Evolutionary conservation across 2,797 vertebrate species (phyloP), one percentile per base, ranked within the genome.

Genomic region (Crax fasciolata): DNA sequence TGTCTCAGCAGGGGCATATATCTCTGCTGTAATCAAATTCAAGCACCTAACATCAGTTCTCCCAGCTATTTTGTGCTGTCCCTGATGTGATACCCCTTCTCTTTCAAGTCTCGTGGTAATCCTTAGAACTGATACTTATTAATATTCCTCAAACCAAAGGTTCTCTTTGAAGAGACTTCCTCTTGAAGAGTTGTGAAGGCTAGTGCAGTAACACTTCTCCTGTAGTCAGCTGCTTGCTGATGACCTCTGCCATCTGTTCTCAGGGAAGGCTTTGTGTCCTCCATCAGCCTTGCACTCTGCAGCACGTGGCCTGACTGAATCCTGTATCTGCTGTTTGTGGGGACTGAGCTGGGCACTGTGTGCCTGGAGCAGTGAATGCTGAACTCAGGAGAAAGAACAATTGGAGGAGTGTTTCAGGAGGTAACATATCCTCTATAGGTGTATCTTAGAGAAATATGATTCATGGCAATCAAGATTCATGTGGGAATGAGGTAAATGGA

Each of bases 111-210:
- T 67, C 30, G 21, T 3, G 25, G 10, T n/a, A 81, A 81, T 86
- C 59, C 30, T 54, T 23, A 68, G n/a, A 89, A 71, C 43, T 76
- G 41, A 6, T 67, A 17, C 79, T 86, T 78, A 63, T 54, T 74
- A 14, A 43, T 54, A 1, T 73, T 86, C 89, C 44, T 92, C 27
- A 88, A 93, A 44, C 30, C 38, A 74, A 49, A 90, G 78, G 11
- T 91, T 93, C 81, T 32, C 51, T 90, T 91, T 65, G 71, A 41
- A 90, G 73, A 63, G 55, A 39, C 6, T 41, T 85, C 71, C 82
- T 54, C 68, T 73, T 63, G 8, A 51, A 19, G 76, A 49, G 14
- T 32, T 49, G 6, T 83, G 85, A 67, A 4, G 25, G 32, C 30
- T 58, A 49, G 58, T 57, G 71, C 35, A 41, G 14, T 81, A 48